A percentile compares a stretch with the other conserved stretches of the same genome.
These are phyloP conservation scores for Stichodactyla mertensii DNA, from an alignment of 64 coral and sea anemone genomes.

Conservation along the genomic window DNA sequence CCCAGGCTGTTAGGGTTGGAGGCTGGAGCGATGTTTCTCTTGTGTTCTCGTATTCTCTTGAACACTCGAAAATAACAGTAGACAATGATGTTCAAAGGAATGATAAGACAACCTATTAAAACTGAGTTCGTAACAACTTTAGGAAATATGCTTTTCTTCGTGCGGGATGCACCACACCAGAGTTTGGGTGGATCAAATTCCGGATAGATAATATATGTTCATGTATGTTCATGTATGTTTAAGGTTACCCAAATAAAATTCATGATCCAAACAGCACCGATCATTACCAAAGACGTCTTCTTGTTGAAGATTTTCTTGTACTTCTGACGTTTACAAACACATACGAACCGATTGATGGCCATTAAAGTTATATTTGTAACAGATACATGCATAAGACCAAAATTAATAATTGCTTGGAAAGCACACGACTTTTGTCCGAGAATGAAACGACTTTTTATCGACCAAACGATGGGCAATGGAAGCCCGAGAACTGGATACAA, in stretches of 20 bases:
- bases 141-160: not conserved
- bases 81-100: not conserved
- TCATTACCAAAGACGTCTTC: not conserved
- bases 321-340: not conserved
- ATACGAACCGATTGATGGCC: conserved; percentile 2
- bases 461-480: not conserved
- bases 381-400: not conserved
- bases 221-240: no score
- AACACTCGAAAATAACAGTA: not conserved
- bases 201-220: not conserved
- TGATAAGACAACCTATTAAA: not conserved
- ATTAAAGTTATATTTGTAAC: not conserved
- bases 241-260: not conserved
- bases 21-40: not conserved
- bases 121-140: not conserved
- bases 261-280: not conserved
- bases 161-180: not conserved
- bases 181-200: not conserved
- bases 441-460: not conserved
- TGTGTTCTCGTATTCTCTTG: conserved; percentile 10
- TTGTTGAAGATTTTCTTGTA: not conserved
- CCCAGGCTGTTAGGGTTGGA: not conserved
- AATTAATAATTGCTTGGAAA: not conserved
- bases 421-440: not conserved
- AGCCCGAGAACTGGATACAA: not conserved